Conservation (phyloP, 1,140 invertebrate genomes). For the Zaprionus taronus region DNA sequence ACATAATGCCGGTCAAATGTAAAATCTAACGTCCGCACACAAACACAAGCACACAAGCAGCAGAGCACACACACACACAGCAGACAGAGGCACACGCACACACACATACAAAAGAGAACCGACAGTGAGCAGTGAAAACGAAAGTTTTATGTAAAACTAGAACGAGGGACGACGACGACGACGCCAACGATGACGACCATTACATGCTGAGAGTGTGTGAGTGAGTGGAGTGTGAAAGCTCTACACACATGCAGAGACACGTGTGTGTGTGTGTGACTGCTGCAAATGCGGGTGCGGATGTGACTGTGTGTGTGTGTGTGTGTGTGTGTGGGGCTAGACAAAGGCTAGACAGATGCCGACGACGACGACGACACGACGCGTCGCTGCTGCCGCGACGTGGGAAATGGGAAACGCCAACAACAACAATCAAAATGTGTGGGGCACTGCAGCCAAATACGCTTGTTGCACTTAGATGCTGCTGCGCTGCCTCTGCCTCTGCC, state of each 20-base stretch:
- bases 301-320: slow-evolving; percentile 24
- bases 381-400: neutral
- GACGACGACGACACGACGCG: neutral
- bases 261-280: slow-evolving; percentile 22
- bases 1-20: slow-evolving; percentile 73
- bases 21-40: slow-evolving; percentile 72
- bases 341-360: slow-evolving; percentile 65
- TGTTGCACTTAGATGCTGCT: neutral
- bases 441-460: neutral
- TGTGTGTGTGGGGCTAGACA: slow-evolving; percentile 60
- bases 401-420: neutral
- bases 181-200: slow-evolving; percentile 43
- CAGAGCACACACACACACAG: slow-evolving; percentile 20
- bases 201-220: slow-evolving; percentile 39
- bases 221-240: slow-evolving; percentile 18
- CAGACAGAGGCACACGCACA: slow-evolving; percentile 1
- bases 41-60: slow-evolving; percentile 14
- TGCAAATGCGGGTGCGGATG: slow-evolving; percentile 36
- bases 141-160: slow-evolving; percentile 80
- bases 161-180: slow-evolving; percentile 45
- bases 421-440: neutral
- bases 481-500: neutral
- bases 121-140: slow-evolving; percentile 57
- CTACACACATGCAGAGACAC: neutral
- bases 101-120: slow-evolving; percentile 6